Conservation (phyloP, 2,888 invertebrate species). For the Pseudococcus viburni region DNA sequence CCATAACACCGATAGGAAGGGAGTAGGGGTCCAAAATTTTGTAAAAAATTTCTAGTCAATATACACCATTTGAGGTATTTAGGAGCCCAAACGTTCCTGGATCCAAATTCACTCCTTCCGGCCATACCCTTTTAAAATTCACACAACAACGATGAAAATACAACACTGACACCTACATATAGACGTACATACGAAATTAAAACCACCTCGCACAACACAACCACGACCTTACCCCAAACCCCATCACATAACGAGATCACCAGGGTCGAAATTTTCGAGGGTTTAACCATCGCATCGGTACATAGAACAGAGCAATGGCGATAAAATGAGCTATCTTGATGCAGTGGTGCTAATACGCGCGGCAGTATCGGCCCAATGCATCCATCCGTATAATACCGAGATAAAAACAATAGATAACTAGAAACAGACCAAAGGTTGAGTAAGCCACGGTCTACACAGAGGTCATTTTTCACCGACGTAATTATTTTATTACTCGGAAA, state of each 20-base stretch:
- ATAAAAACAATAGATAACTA: constrained; percentile 19
- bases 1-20: too few species aligned
- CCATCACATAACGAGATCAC: background rate
- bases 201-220: background rate
- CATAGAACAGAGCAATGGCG: background rate
- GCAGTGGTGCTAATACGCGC: constrained; percentile 18
- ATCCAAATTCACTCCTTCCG: too few species aligned
- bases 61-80: too few species aligned
- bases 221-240: too few species aligned
- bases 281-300: background rate
- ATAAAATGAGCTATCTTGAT: constrained; percentile 44
- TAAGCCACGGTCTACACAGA: background rate
- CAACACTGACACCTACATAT: too few species aligned
- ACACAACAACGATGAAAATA: too few species aligned
- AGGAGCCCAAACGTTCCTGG: too few species aligned
- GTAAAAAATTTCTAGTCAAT: too few species aligned
- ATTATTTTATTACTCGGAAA: constrained; percentile 49
- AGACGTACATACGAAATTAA: too few species aligned
- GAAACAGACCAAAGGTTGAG: constrained; percentile 16
- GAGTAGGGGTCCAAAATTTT: too few species aligned
- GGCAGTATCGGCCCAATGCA: constrained; percentile 34
- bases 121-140: too few species aligned
- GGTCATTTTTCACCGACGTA: constrained; percentile 23
- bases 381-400: constrained; percentile 18
- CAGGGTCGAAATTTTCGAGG: background rate